Base-by-base conservation (phyloP, 2,797 vertebrate species). In the Coreius guichenoti region DNA sequence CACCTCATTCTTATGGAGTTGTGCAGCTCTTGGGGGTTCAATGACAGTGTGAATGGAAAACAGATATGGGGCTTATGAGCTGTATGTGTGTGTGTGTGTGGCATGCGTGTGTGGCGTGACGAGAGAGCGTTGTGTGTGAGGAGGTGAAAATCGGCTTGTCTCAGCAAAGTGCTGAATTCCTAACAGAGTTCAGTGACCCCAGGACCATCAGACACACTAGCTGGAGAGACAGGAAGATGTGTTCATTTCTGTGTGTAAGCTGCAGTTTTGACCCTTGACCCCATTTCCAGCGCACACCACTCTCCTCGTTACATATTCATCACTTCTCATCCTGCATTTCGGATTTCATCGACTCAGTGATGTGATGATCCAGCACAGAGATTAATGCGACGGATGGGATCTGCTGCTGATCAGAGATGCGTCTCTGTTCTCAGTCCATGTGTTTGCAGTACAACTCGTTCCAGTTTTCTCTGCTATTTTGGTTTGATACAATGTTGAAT, bases 141-240 rank as follows among this genome's bases (percentile, higher is more conserved):
- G 47, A n/a, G 33, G 36, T 49, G 58, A 67, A 90, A 89, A 89
- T 70, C 54, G 19, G 89, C 83, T 81, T 73, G 87, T 77, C 84
- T 89, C 88, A 90, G 87, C 86, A 88, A 87, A 87, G 86, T 70
- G 45, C 85, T 74, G 77, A 86, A 90, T 87, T 86, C 81, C 84
- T 86, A 84, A 84, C 73, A 63, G 70, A 63, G 80, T 80, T 80
- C 68, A 74, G 80, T 63, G 68, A 72, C 54, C 63, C 31, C 23
- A 1, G 65, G 31, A 72, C 36, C 68, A 33, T 33, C 77, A 76
- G 73, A 31, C n/a, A 26, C n/a, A 31, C 29, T 49, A 70, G n/a
- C 54, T 43, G 4, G 4, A 80, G 54, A 69, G 45, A 67, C 63
- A 56, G 56, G 70, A 81, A 56, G 79, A 84, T 79, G 51, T 49